Conservation (phyloP, 2,113 vertebrate species). For the Heterotis niloticus region DNA sequence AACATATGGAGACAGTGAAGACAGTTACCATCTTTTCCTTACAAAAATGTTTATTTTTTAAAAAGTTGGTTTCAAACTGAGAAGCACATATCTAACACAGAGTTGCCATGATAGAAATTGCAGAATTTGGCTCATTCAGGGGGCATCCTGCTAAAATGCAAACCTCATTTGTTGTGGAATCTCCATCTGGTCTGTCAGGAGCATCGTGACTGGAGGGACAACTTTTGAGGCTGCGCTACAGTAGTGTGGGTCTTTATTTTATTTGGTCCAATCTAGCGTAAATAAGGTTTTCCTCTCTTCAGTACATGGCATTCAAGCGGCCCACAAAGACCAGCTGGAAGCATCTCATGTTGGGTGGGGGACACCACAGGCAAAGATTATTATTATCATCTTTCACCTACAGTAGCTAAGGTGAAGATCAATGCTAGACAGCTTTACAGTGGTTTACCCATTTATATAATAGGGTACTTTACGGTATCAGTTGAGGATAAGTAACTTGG, state of each 20-base stretch:
- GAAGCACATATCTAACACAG: neutral
- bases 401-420: no score
- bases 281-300: conserved; percentile 21
- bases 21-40: conserved; percentile 47
- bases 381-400: no score
- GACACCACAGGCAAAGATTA: no score
- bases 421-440: no score
- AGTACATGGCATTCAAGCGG: no score
- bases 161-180: neutral
- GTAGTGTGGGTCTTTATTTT: neutral
- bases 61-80: conserved; percentile 40
- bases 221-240: neutral
- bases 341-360: neutral
- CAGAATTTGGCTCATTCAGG: neutral
- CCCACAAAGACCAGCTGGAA: no score
- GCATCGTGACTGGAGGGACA: neutral
- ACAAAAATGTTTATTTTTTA: conserved; percentile 59
- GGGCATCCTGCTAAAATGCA: neutral
- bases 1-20: conserved; percentile 64
- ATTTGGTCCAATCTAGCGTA: neutral
- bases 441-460: neutral
- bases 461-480: neutral
- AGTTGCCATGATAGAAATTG: conserved; percentile 6
- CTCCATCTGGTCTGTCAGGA: conserved; percentile 19
- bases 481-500: no score